These are phyloP conservation scores for Andinoacara biseriatus DNA, from an alignment of 2,113 vertebrate species.

Conservation along the genomic window DNA sequence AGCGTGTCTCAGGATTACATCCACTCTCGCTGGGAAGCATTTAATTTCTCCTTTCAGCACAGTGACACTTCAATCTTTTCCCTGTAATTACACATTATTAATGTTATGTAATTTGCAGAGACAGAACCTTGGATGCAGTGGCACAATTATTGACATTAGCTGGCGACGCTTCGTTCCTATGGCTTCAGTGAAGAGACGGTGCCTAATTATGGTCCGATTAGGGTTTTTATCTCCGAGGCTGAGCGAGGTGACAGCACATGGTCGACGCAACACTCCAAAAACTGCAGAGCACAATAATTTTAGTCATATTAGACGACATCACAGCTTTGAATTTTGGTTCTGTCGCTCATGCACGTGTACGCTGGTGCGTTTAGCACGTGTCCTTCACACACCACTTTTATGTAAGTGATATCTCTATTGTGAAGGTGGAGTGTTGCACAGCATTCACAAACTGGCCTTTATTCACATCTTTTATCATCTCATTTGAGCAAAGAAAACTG, in stretches of 20 bases:
- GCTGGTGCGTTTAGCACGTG: neutral
- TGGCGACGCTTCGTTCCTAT: constrained; percentile 61
- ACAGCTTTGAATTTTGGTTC: neutral
- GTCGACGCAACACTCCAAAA: constrained; percentile 15
- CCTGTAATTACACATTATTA: constrained; percentile 79
- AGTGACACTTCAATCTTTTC: constrained; percentile 75
- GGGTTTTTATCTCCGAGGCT: constrained; percentile 57
- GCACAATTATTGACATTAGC: constrained; percentile 76
- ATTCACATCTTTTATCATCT: constrained; percentile 17
- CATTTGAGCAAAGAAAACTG: constrained; percentile 4
- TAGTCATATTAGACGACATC: neutral
- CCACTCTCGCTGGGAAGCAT: constrained; percentile 58
- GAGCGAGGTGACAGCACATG: constrained; percentile 36
- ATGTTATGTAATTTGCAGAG: constrained; percentile 75
- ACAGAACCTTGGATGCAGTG: constrained; percentile 64
- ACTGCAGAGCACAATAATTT: constrained; percentile 6
- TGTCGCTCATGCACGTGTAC: neutral
- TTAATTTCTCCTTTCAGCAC: constrained; percentile 75
- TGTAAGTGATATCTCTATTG: constrained; percentile 8
- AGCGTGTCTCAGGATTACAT: constrained; percentile 42
- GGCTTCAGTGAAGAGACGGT: constrained; percentile 65
- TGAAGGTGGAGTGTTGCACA: neutral
- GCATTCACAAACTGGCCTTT: neutral
- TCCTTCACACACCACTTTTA: accelerated
- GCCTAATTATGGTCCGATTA: constrained; percentile 77